These are phyloP conservation scores for Pterocles gutturalis DNA, from an alignment of 2,113 vertebrate genomes.

Conservation along the genomic window DNA sequence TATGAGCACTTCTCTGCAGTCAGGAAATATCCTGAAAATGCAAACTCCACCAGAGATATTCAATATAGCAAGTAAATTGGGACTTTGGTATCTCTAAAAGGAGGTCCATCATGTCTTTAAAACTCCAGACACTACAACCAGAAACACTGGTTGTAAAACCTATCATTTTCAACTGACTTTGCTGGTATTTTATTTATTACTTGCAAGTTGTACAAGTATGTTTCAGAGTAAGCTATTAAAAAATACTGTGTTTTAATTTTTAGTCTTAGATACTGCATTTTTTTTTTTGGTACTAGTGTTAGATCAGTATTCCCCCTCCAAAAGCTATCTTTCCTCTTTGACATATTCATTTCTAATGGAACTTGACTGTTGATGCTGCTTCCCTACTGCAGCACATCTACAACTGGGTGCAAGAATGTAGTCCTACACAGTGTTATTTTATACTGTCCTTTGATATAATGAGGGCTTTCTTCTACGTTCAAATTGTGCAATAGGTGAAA, in stretches of 20 bases:
- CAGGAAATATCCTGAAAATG: neutral
- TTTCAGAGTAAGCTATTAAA: neutral
- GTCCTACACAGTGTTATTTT: neutral
- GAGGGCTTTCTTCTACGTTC: neutral
- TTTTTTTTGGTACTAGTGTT: neutral
- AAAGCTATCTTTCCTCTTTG: neutral
- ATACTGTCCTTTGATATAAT: neutral
- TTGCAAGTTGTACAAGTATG: neutral
- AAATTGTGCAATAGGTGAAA: neutral
- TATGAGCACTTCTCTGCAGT: neutral
- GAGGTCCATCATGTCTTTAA: neutral
- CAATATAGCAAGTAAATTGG: neutral
- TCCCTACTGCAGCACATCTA: neutral
- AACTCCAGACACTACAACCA: neutral
- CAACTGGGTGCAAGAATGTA: rapidly evolving
- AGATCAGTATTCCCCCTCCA: rapidly evolving
- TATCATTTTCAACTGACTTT: neutral
- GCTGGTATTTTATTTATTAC: neutral
- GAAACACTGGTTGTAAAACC: neutral
- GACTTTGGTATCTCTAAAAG: neutral
- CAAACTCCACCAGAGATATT: neutral
- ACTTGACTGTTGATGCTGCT: neutral
- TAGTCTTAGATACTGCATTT: neutral
- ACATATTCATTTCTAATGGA: neutral
- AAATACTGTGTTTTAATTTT: neutral